A percentile compares a stretch with the other conserved stretches of the same genome.
These are phyloP conservation scores for Chloroceryle inda DNA, from an alignment of 2,797 vertebrate species.

Conservation along the genomic window DNA sequence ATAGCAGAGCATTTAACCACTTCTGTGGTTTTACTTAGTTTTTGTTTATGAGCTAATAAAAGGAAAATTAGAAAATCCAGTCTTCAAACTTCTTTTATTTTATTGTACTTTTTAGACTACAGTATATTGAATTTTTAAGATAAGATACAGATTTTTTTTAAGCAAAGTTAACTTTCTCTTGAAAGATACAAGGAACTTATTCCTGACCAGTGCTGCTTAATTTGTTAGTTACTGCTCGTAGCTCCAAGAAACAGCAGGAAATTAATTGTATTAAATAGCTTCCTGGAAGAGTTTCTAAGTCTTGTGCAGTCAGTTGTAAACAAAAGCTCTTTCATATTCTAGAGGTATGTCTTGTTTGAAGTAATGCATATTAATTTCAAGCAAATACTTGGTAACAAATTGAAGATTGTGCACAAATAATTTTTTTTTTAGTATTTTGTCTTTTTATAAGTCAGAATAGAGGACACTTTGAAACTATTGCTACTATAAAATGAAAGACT, in stretches of 20 bases:
- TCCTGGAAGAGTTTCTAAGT: neutral
- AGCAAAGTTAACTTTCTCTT: neutral
- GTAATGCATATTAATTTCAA: conserved; percentile 17
- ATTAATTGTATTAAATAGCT: neutral
- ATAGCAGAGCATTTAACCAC: neutral
- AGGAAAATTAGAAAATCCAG: neutral
- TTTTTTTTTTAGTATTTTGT: neutral
- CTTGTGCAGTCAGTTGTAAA: conserved; percentile 5
- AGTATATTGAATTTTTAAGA: neutral
- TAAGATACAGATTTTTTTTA: neutral
- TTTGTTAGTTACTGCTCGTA: neutral
- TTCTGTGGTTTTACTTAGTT: neutral
- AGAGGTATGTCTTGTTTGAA: neutral
- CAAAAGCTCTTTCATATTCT: neutral
- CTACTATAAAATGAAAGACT: fast-evolving
- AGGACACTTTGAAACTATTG: neutral
- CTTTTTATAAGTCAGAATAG: neutral
- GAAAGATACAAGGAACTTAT: fast-evolving
- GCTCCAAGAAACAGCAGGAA: conserved; percentile 13
- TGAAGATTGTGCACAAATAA: neutral
- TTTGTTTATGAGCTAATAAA: neutral
- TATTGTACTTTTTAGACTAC: neutral
- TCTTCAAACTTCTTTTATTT: neutral
- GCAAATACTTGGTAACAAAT: neutral
- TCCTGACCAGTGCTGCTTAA: neutral